Base-by-base conservation (phyloP, 2,113 vertebrate genomes). In the Dicrurus megarhynchus region DNA sequence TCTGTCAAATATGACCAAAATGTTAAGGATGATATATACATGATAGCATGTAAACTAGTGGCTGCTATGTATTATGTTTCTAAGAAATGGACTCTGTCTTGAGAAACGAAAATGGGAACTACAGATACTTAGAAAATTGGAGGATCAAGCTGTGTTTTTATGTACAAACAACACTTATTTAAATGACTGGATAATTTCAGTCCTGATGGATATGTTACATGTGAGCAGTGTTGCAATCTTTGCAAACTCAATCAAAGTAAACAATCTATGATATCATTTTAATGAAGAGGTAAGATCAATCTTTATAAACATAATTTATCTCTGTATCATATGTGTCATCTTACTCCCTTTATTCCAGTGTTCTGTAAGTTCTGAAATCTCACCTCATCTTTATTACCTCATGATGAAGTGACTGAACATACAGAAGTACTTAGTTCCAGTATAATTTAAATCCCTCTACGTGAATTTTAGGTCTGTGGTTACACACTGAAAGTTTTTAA, bases 401-500 rank as follows among this genome's bases (percentile, higher is more conserved):
- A 53, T 8, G 28, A 94, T 13, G 70, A 93, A 92, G 37, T 71
- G 68, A 73, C 19, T 67, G 56, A 82, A 56, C 19, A 61, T 37
- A 59, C 14, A 82, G n/a, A 39, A 92, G 39, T 55, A 83, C 46
- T 93, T 82, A 46, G 37, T 82, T 94, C 37, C 73, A 84, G 39
- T 82, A 53, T 80, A 46, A 88, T 57, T 86, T 90, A 93, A 91
- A 89, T 71, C 46, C 30, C 22, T 77, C 75, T 71, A 28, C 11
- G 68, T 67, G 57, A 94, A 67, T 35, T 85, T 95, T 75, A 79
- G 41, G 39, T 70, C 91, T 55, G n/a, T 91, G 32, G 67, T 96
- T 75, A 90, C 44, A 75, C 77, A 63, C 32, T 83, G 60, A 30
- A 95, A 67, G 41, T 73, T 96, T 94, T 94, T 89, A 91, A 94